Conservation (phyloP, 2,797 vertebrate genomes). For the Onychomys torridus region DNA sequence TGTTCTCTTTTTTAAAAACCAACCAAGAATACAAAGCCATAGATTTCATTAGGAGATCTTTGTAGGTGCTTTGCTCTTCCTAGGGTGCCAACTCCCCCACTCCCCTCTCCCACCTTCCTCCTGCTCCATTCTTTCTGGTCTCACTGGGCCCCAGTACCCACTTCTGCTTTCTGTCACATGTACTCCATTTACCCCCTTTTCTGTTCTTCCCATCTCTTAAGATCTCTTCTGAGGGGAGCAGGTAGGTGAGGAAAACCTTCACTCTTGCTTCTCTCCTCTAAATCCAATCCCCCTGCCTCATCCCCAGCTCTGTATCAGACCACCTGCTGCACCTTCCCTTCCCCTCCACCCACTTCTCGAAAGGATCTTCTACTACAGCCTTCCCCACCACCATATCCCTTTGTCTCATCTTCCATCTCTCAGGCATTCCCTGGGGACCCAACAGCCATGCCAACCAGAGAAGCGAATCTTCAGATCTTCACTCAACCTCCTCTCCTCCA, state of each 20-base stretch:
- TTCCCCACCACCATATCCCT: background rate
- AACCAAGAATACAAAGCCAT: background rate
- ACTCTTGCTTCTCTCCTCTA: background rate
- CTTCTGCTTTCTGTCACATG: background rate
- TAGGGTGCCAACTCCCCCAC: background rate
- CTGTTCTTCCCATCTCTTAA: background rate
- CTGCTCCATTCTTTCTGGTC: too few species aligned
- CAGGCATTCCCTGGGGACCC: background rate
- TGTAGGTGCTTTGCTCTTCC: background rate
- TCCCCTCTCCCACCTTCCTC: too few species aligned
- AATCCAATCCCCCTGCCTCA: background rate
- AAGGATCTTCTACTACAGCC: background rate
- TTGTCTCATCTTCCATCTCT: background rate
- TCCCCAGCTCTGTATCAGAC: background rate
- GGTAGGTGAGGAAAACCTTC: background rate
- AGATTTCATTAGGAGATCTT: background rate
- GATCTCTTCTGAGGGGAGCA: background rate
- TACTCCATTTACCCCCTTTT: background rate
- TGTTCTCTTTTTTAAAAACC: background rate
- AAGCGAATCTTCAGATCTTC: background rate
- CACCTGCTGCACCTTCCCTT: background rate
- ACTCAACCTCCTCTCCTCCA: background rate
- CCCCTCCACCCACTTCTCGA: background rate
- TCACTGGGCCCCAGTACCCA: background rate
- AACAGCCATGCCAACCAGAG: background rate